phyloP scores from a whole-genome alignment of 2,888 invertebrate species.

The Microplitis deprimator region DNA sequence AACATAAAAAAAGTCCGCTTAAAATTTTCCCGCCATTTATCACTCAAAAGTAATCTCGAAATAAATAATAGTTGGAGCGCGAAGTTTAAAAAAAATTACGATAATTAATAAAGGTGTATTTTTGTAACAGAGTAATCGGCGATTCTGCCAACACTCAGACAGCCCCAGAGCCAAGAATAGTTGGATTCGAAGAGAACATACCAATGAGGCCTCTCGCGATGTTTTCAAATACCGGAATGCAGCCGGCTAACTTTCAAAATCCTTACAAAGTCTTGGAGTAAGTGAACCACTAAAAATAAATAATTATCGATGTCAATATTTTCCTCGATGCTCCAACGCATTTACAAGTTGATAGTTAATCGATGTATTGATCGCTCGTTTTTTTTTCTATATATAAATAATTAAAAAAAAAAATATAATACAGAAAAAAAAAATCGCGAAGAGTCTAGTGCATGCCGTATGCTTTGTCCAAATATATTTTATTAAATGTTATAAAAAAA shows the following conservation, averaged over 20 bases:
- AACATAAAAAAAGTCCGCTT: not conserved
- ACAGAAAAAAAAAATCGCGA: conserved; percentile 25
- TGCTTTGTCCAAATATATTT: conserved; percentile 13
- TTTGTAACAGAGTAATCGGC: conserved; percentile 60
- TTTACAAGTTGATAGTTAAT: conserved; percentile 55
- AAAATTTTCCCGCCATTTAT: not conserved
- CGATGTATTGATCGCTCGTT: conserved; percentile 32
- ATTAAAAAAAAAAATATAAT: conserved; percentile 13
- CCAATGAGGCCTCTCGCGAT: conserved; percentile 82
- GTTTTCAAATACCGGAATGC: conserved; percentile 69
- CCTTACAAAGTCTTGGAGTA: conserved; percentile 82
- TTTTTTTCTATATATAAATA: conserved; percentile 35
- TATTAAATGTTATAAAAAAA: not conserved
- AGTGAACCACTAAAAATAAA: conserved; percentile 70
- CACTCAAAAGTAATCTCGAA: not conserved
- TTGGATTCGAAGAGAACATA: conserved; percentile 80
- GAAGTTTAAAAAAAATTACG: not conserved
- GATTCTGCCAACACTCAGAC: conserved; percentile 66
- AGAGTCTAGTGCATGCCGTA: conserved; percentile 53
- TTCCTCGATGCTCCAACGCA: conserved; percentile 40
- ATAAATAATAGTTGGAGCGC: not conserved
- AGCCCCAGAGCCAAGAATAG: conserved; percentile 61
- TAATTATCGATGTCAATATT: conserved; percentile 38
- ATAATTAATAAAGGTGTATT: conserved; percentile 17
- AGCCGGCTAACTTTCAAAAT: conserved; percentile 70